These are phyloP conservation scores for Pammene fasciana DNA, from an alignment of 2,888 invertebrate genomes.

Conservation along the genomic window DNA sequence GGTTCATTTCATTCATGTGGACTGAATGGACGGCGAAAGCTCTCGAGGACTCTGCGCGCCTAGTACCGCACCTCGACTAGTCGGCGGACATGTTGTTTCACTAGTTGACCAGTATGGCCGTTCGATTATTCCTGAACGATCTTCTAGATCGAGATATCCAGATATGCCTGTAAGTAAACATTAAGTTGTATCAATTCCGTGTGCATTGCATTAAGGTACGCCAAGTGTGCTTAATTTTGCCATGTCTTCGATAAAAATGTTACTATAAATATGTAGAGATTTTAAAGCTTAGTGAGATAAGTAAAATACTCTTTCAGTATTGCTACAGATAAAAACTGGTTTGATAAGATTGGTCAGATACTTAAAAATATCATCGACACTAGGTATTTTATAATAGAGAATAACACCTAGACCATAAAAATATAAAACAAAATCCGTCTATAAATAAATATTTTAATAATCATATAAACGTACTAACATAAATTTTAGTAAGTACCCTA, in stretches of 20 bases:
- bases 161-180: neutral
- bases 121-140: constrained; percentile 30
- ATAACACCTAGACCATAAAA: neutral
- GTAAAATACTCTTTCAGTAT: neutral
- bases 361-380: neutral
- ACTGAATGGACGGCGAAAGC: constrained; percentile 72
- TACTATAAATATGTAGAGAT: no score
- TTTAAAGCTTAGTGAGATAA: neutral
- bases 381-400: constrained; percentile 1
- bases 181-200: neutral
- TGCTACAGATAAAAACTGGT: constrained; percentile 6
- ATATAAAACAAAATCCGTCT: neutral
- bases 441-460: no score
- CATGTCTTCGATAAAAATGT: no score
- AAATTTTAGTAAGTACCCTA: no score
- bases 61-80: constrained; percentile 69
- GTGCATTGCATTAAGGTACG: no score
- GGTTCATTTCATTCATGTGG: constrained; percentile 74
- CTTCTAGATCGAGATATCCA: neutral
- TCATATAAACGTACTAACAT: no score
- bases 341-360: constrained; percentile 17
- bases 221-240: no score
- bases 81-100: constrained; percentile 75
- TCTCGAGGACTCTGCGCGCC: constrained; percentile 67
- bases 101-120: constrained; percentile 55